Evolutionary conservation across 2,113 vertebrate species (phyloP).

Genomic region (Peucedramus taeniatus): DNA sequence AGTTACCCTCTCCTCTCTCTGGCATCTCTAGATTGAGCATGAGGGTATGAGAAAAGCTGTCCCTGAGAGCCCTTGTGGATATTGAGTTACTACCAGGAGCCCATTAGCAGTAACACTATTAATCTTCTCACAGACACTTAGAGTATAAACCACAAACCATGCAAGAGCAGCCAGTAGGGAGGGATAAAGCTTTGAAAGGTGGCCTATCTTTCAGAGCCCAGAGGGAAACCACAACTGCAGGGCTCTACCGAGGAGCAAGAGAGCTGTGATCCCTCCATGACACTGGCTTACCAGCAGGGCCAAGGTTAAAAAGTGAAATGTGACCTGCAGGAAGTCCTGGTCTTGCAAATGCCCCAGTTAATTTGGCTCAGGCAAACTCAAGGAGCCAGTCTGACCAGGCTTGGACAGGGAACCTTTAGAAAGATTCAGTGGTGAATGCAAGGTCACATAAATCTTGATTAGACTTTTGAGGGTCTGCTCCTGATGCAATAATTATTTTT

Average conservation of each 20-base stretch:
- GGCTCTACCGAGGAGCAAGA: fast-evolving
- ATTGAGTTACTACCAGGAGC: slow-evolving; percentile 15
- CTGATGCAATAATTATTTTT: neutral
- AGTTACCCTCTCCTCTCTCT: neutral
- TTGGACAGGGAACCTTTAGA: neutral
- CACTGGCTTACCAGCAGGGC: neutral
- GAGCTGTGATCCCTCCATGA: neutral
- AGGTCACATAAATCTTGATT: neutral
- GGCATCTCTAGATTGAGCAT: neutral
- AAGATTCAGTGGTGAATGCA: neutral
- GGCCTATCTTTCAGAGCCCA: neutral
- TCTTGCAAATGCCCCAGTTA: neutral
- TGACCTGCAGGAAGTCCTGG: neutral
- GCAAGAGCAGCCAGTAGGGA: slow-evolving; percentile 23
- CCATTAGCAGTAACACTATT: slow-evolving; percentile 52
- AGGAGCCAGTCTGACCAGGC: neutral
- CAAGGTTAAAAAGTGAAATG: neutral
- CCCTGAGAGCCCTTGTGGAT: neutral
- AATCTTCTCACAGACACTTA: slow-evolving; percentile 54
- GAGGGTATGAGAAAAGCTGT: neutral
- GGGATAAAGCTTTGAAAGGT: slow-evolving; percentile 23
- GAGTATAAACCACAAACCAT: slow-evolving; percentile 49
- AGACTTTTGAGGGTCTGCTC: neutral
- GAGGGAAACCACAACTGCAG: neutral
- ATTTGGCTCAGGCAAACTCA: neutral